Evolutionary conservation across 2,797 vertebrate genomes (phyloP).

Genomic region (Trematomus bernacchii): DNA sequence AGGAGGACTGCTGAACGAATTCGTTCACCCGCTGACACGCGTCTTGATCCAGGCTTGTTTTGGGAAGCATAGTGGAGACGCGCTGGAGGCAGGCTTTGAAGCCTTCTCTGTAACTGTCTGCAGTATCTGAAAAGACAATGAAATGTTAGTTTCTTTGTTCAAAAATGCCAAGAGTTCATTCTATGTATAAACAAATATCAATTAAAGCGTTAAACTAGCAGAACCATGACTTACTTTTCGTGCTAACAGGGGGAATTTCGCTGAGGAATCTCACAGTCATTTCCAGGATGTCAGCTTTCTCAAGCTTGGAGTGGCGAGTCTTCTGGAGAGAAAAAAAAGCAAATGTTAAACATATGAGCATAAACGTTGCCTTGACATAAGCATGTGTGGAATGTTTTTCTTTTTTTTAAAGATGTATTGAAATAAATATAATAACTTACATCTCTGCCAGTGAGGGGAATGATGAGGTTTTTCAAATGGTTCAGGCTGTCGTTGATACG

Average conservation of each 20-base stretch:
- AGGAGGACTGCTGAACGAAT: conserved; percentile 80
- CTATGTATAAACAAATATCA: background rate
- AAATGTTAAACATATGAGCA: conserved; percentile 29
- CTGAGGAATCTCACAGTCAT: conserved; percentile 92
- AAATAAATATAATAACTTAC: conserved; percentile 75
- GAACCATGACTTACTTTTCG: conserved; percentile 77
- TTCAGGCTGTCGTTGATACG: conserved; percentile 91
- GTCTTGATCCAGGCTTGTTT: conserved; percentile 79
- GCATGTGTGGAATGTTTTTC: background rate
- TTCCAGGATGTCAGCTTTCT: conserved; percentile 93
- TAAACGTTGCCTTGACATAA: background rate
- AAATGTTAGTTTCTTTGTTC: conserved; percentile 44
- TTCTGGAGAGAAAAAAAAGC: conserved; percentile 72
- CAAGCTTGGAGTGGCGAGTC: conserved; percentile 88
- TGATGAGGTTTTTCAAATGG: conserved; percentile 88
- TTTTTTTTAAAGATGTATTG: background rate
- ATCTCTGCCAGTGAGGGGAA: conserved; percentile 89
- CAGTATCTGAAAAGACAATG: conserved; percentile 42
- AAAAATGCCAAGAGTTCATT: background rate
- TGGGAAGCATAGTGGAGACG: conserved; percentile 83
- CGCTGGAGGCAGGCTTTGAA: conserved; percentile 88
- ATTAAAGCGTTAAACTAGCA: background rate
- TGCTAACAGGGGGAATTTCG: conserved; percentile 75
- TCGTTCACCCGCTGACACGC: conserved; percentile 78
- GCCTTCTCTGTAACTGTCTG: conserved; percentile 86